Conservation (phyloP, 2,113 vertebrate genomes). For the Hemichromis elongatus region DNA sequence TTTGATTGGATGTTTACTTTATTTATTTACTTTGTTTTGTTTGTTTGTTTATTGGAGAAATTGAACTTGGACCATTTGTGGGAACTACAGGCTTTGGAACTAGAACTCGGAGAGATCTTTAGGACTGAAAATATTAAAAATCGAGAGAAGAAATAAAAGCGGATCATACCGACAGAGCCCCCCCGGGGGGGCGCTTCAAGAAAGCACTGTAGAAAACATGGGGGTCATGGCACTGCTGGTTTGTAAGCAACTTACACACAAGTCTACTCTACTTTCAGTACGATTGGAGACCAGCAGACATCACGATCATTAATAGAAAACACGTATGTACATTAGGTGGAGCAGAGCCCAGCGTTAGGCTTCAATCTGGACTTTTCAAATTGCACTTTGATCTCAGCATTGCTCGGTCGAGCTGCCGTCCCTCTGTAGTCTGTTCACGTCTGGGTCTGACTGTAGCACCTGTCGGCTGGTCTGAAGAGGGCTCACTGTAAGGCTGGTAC, state of each 20-base stretch:
- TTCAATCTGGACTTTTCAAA: background rate
- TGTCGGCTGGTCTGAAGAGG: constrained; percentile 14
- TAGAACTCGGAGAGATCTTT: background rate
- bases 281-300: background rate
- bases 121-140: background rate
- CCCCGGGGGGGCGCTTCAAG: too few relatives aligned
- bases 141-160: background rate
- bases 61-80: background rate
- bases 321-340: background rate
- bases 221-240: constrained; percentile 17
- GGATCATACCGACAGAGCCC: background rate
- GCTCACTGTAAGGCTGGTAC: background rate
- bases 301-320: constrained; percentile 13
- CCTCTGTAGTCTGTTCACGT: background rate
- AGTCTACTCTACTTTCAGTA: background rate
- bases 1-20: fast-evolving
- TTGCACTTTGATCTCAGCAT: constrained; percentile 29
- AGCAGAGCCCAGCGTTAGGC: background rate
- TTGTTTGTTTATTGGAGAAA: background rate
- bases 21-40: background rate
- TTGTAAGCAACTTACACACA: background rate
- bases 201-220: background rate
- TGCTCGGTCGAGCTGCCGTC: background rate
- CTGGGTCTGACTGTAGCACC: constrained; percentile 60
- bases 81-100: background rate